Conservation (phyloP, 2,888 invertebrate species). For the Apodemia mormo region DNA sequence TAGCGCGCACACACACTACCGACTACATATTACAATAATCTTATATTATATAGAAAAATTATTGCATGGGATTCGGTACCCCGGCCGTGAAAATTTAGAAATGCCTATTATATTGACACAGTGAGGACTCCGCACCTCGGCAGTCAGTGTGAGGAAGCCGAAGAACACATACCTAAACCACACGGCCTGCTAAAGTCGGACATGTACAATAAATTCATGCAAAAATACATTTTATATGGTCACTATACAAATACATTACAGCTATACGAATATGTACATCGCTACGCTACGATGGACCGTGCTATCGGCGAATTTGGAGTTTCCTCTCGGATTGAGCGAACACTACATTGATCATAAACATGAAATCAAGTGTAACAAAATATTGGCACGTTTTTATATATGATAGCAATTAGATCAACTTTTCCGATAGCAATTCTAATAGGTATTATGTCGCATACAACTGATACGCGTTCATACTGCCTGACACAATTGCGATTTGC, state of each 20-base stretch:
- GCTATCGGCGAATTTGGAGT: constrained; percentile 18
- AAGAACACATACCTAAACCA: constrained; percentile 41
- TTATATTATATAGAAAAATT: constrained; percentile 51
- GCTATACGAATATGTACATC: constrained; percentile 44
- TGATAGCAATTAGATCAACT: background rate
- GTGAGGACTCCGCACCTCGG: constrained; percentile 14
- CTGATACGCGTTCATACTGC: too few species aligned
- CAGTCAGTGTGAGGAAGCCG: constrained; percentile 19
- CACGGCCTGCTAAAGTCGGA: constrained; percentile 38
- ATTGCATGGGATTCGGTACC: constrained; percentile 46
- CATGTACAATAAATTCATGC: constrained; percentile 50
- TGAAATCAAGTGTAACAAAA: background rate
- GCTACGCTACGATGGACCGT: constrained; percentile 45
- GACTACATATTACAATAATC: constrained; percentile 34
- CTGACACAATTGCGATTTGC: too few species aligned
- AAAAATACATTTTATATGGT: constrained; percentile 55
- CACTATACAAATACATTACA: constrained; percentile 45
- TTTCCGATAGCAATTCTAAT: background rate
- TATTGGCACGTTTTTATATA: background rate
- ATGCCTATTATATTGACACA: constrained; percentile 26
- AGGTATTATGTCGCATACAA: background rate
- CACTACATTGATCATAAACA: constrained; percentile 2
- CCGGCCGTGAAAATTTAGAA: constrained; percentile 25
- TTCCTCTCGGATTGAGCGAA: background rate
- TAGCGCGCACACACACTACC: constrained; percentile 30